Evolutionary conservation across 2,888 invertebrate species (phyloP), one percentile per base, ranked within the genome.

Genomic region (Clanis bilineata): DNA sequence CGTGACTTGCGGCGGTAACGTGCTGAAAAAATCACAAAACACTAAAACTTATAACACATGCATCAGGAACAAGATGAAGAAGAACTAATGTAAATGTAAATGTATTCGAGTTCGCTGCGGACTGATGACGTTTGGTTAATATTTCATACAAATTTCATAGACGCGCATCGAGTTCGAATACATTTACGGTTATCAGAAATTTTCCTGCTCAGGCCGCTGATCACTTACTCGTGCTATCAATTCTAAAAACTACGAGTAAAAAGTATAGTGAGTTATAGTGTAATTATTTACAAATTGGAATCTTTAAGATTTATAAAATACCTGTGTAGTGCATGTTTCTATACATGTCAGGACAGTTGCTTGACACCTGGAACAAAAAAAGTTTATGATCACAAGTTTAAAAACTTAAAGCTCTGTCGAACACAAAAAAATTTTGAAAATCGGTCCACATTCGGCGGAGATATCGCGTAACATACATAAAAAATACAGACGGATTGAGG

Each of bases 281-380:
- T 12, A 56, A 23, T 23, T 1, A 56, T 22, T 56, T 21, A 32
- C 47, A 58, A 51, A 18, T 47, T 57, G 5, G 15, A 39, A 39
- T 18, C 7, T 5, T 10, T 18, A 10, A 6, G 3, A 25, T 22
- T 3, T 6, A 12, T 44, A 54, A 21, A 32, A 58, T 94, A 96
- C 96, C 96, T 94, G 95, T 96, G 83, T 97, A 97, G 79, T 96
- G 96, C 95, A 97, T 96, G 79, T 97, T 96, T 87, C 95, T 95
- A 81, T 96, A 95, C 97, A 97, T 97, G 71, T 96, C 96, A 56
- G 97, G 97, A 90, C 97, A 97, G 85, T 95, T 95, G 85, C 82
- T 90, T 3, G 90, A 82, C 9, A 85, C 83, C 91, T 92, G 86
- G 1, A 74, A 79, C 36, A 61, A 69, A 75, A 77, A 61, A 47